Conservation (phyloP, 2,797 vertebrate species). For the Pogonophryne albipinna region DNA sequence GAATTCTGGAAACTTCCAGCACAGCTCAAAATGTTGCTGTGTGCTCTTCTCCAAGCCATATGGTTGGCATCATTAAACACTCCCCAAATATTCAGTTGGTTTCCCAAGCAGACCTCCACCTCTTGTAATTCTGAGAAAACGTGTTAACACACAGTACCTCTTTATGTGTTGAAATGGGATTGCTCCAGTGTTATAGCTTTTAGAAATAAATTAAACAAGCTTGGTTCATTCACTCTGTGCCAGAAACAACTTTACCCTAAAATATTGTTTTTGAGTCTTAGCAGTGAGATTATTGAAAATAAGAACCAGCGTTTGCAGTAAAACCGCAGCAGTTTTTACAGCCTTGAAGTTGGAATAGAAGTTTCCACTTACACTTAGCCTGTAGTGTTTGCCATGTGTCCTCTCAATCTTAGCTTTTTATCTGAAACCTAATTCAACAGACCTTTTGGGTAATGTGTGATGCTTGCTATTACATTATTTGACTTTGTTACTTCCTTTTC, state of each 20-base stretch:
- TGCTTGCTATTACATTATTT: not conserved
- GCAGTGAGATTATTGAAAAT: conserved; percentile 37
- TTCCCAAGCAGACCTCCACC: conserved; percentile 66
- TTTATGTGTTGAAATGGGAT: conserved; percentile 60
- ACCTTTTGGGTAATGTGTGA: not conserved
- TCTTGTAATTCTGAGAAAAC: conserved; percentile 69
- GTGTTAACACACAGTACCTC: conserved; percentile 55
- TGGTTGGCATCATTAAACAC: conserved; percentile 74
- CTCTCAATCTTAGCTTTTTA: not conserved
- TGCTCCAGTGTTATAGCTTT: conserved; percentile 33
- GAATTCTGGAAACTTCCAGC: conserved; percentile 66
- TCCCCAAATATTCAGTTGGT: conserved; percentile 63
- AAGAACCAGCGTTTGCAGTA: conserved; percentile 17
- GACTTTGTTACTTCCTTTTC: not conserved
- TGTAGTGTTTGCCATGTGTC: not conserved
- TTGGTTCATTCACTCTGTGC: conserved; percentile 38
- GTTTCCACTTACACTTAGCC: conserved; percentile 1
- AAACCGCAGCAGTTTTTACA: conserved; percentile 14
- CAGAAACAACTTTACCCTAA: conserved; percentile 38
- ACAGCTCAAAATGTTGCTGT: conserved; percentile 42
- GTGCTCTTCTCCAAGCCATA: conserved; percentile 61
- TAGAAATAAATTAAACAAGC: conserved; percentile 44
- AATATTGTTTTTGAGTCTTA: conserved; percentile 37
- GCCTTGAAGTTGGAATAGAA: conserved; percentile 2
- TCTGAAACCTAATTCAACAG: not conserved